Evolutionary conservation across 2,113 vertebrate species (phyloP).

Genomic region (Himantopus leucocephalus): DNA sequence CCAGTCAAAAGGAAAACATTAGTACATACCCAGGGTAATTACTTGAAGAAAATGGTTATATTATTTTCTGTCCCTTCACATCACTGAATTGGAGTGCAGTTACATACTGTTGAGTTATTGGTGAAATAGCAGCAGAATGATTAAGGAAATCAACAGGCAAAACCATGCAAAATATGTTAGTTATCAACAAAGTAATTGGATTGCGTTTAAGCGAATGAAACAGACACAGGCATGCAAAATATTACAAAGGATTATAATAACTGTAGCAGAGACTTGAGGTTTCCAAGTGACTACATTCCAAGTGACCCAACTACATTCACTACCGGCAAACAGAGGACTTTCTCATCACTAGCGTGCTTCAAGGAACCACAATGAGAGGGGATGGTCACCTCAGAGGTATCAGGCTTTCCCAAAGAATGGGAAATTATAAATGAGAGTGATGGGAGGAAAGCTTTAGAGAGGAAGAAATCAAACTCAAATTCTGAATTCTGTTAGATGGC

Average conservation of each 20-base stretch:
- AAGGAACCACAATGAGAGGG: not conserved
- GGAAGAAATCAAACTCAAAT: not conserved
- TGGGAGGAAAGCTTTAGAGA: not conserved
- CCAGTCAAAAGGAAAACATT: not conserved
- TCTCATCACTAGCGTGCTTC: not conserved
- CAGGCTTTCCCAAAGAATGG: not conserved
- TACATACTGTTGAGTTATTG: not conserved
- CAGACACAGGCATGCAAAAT: slow-evolving; percentile 31
- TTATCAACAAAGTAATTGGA: slow-evolving; percentile 48
- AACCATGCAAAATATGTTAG: slow-evolving; percentile 9
- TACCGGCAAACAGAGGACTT: not conserved
- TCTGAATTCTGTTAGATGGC: not conserved
- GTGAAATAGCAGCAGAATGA: slow-evolving; percentile 3
- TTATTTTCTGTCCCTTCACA: slow-evolving; percentile 3
- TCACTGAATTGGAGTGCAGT: not conserved
- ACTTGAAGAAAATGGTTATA: not conserved
- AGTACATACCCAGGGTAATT: not conserved
- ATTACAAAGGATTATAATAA: slow-evolving; percentile 27
- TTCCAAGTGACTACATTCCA: slow-evolving; percentile 32
- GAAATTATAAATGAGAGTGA: not conserved
- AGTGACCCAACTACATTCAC: not conserved
- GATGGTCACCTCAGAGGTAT: not conserved
- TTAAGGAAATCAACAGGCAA: slow-evolving; percentile 18
- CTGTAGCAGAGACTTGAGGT: not conserved
- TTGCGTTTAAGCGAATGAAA: not conserved